A percentile compares a stretch with the other conserved stretches of the same genome.
phyloP scores from a whole-genome alignment of 2,888 invertebrate species.

The Acleris laterana region DNA sequence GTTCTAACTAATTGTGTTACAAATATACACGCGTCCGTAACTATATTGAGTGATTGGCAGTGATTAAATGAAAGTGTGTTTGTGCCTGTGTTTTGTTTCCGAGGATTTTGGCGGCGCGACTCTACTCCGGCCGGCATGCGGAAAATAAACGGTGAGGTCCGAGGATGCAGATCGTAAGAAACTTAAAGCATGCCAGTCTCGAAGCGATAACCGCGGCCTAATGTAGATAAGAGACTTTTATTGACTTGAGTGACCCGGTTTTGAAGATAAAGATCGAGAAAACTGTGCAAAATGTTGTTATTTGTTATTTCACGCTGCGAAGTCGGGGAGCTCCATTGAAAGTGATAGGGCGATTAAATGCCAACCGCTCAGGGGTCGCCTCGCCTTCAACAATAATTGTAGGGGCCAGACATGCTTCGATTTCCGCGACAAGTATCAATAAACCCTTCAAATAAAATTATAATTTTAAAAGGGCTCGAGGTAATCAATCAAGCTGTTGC shows the following conservation, averaged over 20 bases:
- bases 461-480: neutral
- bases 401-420: constrained; percentile 21
- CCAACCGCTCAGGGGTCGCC: constrained; percentile 29
- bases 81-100: constrained; percentile 77
- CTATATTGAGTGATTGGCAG: constrained; percentile 55
- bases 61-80: constrained; percentile 68
- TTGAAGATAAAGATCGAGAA: constrained; percentile 52
- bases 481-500: constrained; percentile 16
- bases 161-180: constrained; percentile 39
- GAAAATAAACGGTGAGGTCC: constrained; percentile 79
- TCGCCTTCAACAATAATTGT: constrained; percentile 31
- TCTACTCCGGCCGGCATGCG: constrained; percentile 78
- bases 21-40: constrained; percentile 47
- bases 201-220: constrained; percentile 40
- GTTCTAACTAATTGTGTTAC: constrained; percentile 52
- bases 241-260: constrained; percentile 56
- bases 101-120: constrained; percentile 78
- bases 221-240: constrained; percentile 54
- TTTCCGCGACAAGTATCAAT: constrained; percentile 16
- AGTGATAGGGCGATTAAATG: constrained; percentile 36
- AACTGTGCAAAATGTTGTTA: constrained; percentile 23
- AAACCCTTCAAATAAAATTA: constrained; percentile 15
- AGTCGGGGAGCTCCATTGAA: constrained; percentile 21
- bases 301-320: constrained; percentile 19
- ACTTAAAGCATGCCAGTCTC: constrained; percentile 40